Base-by-base conservation (phyloP, 2,888 invertebrate genomes). In the Laspeyria flexula region DNA sequence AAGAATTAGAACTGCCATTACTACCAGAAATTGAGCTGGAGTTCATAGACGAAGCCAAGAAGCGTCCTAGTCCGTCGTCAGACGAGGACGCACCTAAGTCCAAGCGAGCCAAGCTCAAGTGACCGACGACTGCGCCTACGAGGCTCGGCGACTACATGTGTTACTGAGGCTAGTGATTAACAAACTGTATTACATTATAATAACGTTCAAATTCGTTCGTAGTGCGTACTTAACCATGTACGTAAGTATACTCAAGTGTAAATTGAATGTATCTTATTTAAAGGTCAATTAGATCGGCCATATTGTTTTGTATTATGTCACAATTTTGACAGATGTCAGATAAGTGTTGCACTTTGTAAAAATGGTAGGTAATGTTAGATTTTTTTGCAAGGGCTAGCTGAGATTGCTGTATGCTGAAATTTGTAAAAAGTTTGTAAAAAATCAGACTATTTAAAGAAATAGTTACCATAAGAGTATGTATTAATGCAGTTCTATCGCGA, bases 1-100 rank as follows among this genome's bases (percentile, higher is more conserved):
- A 93, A 60, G 96, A 97, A 50, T 79, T 96, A 11, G 93, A 94
- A 29, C 85, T 96, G 15, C 88, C 91, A 0, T 63, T 82, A 2
- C 85, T 93, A 1, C 89, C 91, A 0, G 90, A 90, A 49, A 86
- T 90, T 40, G 77, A 86, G 21, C 74, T 83, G 11, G 77, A 77
- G 3, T 57, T 37, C 55, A 78, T 46, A 0, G 67, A 60, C 3
- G 40, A 39, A 12, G 39, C 41, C 30, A 18, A 51, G 11, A 75
- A 79, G 65, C 56, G 75, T 3, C 35, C 50, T 18, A 48, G 71
- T 6, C 56, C 73, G 0, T 43, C 60, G 0, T 76, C 72, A 0
- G 71, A 71, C 38, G 66, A 62, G 1, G 77, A 71, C 21, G 74
- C 63, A 40, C 81, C 80, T 11, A 45, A 44, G 4, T 3, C 71